Evolutionary conservation across 2,888 invertebrate genomes (phyloP).

Genomic region (Brachypalpus laphriformis): DNA sequence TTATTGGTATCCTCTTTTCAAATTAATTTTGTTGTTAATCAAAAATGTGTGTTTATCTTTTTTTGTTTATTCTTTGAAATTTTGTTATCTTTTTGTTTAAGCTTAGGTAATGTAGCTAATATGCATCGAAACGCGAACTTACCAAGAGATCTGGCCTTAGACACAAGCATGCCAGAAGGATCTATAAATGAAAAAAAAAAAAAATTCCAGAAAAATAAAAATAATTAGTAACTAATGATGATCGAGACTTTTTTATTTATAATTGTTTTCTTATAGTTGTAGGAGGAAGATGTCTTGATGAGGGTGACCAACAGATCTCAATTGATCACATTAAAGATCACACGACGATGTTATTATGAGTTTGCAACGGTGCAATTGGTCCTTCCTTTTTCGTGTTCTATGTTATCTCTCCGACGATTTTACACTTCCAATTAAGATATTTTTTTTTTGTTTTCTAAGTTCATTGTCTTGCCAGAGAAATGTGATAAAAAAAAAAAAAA

Average conservation of each 20-base stretch:
- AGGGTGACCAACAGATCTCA: neutral
- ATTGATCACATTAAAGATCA: slow-evolving; percentile 9
- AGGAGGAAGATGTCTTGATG: neutral
- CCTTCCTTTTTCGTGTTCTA: neutral
- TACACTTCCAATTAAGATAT: slow-evolving; percentile 34
- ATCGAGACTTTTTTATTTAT: slow-evolving; percentile 42
- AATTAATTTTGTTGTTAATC: slow-evolving; percentile 51
- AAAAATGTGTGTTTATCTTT: slow-evolving; percentile 54
- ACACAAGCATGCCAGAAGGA: slow-evolving; percentile 90
- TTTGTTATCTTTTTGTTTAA: slow-evolving; percentile 69
- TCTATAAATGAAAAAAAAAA: slow-evolving; percentile 87
- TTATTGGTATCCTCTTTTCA: slow-evolving; percentile 41
- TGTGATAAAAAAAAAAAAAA: slow-evolving; percentile 14
- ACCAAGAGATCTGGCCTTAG: slow-evolving; percentile 90
- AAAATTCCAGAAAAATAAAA: slow-evolving; percentile 82
- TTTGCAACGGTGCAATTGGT: slow-evolving; percentile 10
- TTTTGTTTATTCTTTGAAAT: slow-evolving; percentile 31
- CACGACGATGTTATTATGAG: neutral
- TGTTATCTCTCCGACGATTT: slow-evolving; percentile 4
- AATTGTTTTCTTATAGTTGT: slow-evolving; percentile 22
- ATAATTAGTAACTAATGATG: slow-evolving; percentile 69
- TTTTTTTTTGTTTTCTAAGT: slow-evolving; percentile 42
- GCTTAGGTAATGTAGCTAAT: slow-evolving; percentile 70
- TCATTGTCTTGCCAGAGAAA: slow-evolving; percentile 63
- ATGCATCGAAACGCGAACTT: slow-evolving; percentile 84